Conservation (phyloP, 1,140 invertebrate species). For the Calephelis nemesis region DNA sequence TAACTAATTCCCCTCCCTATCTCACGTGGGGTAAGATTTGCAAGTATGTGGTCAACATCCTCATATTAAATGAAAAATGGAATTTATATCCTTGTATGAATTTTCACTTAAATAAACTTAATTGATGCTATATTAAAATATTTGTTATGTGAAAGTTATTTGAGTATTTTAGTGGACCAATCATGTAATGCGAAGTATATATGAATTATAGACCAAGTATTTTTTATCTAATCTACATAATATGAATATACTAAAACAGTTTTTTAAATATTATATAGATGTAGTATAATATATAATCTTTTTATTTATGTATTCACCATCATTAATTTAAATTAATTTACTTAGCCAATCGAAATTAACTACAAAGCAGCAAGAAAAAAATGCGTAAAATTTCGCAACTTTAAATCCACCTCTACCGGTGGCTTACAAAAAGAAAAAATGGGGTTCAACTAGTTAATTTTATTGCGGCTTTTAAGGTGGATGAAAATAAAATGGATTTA, state of each 20-base stretch:
- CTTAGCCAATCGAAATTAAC: not conserved
- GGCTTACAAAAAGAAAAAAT: conserved; percentile 38
- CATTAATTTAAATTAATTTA: too few species aligned
- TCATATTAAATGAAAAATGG: not conserved
- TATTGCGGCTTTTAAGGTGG: conserved; percentile 74
- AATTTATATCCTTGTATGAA: not conserved
- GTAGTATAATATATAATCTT: too few species aligned
- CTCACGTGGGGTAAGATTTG: conserved; percentile 19
- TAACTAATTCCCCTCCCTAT: conserved; percentile 24
- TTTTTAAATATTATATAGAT: too few species aligned
- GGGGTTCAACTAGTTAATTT: conserved; percentile 58
- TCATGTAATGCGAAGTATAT: too few species aligned
- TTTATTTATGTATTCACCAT: too few species aligned
- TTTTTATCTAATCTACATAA: too few species aligned
- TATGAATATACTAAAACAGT: too few species aligned
- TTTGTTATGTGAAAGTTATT: too few species aligned
- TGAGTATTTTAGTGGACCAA: too few species aligned
- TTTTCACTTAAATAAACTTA: not conserved
- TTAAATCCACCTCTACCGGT: conserved; percentile 12
- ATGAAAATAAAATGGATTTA: conserved; percentile 77
- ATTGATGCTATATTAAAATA: not conserved
- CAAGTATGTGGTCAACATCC: conserved; percentile 2
- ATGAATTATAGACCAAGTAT: too few species aligned
- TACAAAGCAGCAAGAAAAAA: conserved; percentile 19
- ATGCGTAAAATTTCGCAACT: conserved; percentile 18